A percentile compares a stretch with the other conserved stretches of the same genome.
phyloP scores from a whole-genome alignment of 2,113 vertebrate genomes.

The Menidia beryllina region DNA sequence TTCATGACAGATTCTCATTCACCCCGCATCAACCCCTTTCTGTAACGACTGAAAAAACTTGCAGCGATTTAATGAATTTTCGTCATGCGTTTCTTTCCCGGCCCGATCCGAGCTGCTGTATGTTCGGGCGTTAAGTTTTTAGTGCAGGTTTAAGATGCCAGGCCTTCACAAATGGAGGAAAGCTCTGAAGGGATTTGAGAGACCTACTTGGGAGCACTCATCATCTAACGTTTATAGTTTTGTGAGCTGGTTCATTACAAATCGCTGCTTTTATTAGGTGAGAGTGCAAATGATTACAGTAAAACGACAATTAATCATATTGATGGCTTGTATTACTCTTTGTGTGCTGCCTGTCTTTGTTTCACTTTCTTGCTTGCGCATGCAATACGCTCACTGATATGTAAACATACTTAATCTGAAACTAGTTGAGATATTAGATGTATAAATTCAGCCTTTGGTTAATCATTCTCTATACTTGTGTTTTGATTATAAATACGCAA shows the following conservation, averaged over 20 bases:
- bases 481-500: not conserved
- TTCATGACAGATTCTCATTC: conserved; percentile 58
- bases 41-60: conserved; percentile 45
- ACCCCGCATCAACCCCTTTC: conserved; percentile 21
- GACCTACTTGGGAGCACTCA: conserved; percentile 5
- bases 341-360: not conserved
- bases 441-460: not conserved
- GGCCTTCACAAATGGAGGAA: conserved; percentile 15
- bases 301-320: not conserved
- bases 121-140: conserved; percentile 19
- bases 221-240: conserved; percentile 17
- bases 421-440: not conserved
- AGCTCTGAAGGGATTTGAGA: conserved; percentile 24
- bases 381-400: not conserved
- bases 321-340: conserved; percentile 9
- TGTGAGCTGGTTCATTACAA: conserved; percentile 4
- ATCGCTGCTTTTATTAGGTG: not conserved
- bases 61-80: conserved; percentile 27
- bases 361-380: not conserved
- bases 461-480: not conserved
- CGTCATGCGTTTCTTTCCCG: conserved; percentile 14
- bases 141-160: conserved; percentile 1
- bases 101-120: conserved; percentile 13
- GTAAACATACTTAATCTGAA: too few species aligned
- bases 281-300: not conserved